Evolutionary conservation across 2,113 vertebrate species (phyloP).

Genomic region (Macrotis lagotis): DNA sequence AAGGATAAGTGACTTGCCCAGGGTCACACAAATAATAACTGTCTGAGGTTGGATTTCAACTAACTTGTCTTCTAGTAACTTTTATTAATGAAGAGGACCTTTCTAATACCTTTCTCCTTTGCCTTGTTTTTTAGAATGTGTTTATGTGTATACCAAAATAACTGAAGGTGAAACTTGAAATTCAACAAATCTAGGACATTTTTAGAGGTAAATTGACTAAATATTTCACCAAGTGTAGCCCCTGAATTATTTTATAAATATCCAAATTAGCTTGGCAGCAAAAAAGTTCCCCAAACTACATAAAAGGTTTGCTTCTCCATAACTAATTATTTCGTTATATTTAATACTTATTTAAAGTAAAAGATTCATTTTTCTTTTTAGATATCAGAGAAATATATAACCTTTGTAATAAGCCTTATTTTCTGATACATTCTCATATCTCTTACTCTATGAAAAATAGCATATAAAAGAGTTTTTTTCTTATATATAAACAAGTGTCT

Average conservation of each 20-base stretch:
- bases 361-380: conserved; percentile 22
- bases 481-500: conserved; percentile 55
- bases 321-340: conserved; percentile 2
- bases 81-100: no score
- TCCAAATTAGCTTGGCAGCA: no score
- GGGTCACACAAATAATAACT: neutral
- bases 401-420: conserved; percentile 42
- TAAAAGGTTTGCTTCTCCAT: conserved; percentile 7
- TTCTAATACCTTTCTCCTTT: no score
- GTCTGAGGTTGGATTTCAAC: neutral
- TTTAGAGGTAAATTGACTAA: no score
- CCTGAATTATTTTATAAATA: no score
- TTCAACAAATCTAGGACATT: no score
- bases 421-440: neutral
- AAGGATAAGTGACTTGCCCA: neutral
- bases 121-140: no score
- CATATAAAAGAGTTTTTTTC: conserved; percentile 53
- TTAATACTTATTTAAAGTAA: conserved; percentile 19
- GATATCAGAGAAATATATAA: conserved; percentile 36
- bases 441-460: conserved; percentile 34
- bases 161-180: no score
- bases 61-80: no score
- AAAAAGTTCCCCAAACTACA: no score
- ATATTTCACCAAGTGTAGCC: no score
- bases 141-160: no score